Percentiles rank a stretch among this genome's conserved stretches.
phyloP scores from a whole-genome alignment of 2,888 invertebrate genomes.

The Lissocephala sabroskyi region DNA sequence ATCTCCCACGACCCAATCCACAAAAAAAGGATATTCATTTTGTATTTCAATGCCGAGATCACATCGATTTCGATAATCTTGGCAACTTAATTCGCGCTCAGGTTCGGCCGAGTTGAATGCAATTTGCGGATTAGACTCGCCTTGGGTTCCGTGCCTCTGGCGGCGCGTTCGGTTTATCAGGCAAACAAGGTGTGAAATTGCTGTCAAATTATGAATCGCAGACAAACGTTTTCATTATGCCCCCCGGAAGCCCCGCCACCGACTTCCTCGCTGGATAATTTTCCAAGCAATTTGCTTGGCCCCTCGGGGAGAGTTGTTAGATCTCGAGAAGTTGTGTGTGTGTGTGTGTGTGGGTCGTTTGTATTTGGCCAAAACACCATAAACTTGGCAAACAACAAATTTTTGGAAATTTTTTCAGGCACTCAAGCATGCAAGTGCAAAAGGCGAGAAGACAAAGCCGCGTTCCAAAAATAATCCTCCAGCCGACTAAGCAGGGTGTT shows the following conservation, averaged over 20 bases:
- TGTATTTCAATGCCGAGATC: neutral
- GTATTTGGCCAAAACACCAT: slow-evolving; percentile 52
- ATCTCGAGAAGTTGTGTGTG: too few relatives aligned
- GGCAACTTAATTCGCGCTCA: slow-evolving; percentile 45
- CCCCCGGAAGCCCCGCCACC: too few relatives aligned
- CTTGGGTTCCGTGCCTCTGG: too few relatives aligned
- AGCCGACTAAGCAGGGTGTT: too few relatives aligned
- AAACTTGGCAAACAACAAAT: slow-evolving; percentile 13
- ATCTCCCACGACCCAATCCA: slow-evolving; percentile 21
- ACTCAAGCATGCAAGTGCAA: neutral
- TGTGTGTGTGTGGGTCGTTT: too few relatives aligned
- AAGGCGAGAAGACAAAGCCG: slow-evolving; percentile 4
- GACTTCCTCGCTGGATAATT: too few relatives aligned
- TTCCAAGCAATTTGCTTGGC: slow-evolving; percentile 32
- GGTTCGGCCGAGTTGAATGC: slow-evolving; percentile 11
- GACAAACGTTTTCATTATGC: slow-evolving; percentile 50
- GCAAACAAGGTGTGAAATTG: slow-evolving; percentile 35
- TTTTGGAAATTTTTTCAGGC: too few relatives aligned
- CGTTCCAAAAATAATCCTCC: too few relatives aligned
- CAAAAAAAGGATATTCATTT: too few relatives aligned
- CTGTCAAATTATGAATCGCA: slow-evolving; percentile 37
- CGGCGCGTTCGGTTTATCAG: too few relatives aligned
- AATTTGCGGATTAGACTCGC: too few relatives aligned
- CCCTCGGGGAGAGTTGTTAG: too few relatives aligned
- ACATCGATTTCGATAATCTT: slow-evolving; percentile 17